Conservation (phyloP, 1,140 invertebrate genomes). For the Drosophila teissieri region DNA sequence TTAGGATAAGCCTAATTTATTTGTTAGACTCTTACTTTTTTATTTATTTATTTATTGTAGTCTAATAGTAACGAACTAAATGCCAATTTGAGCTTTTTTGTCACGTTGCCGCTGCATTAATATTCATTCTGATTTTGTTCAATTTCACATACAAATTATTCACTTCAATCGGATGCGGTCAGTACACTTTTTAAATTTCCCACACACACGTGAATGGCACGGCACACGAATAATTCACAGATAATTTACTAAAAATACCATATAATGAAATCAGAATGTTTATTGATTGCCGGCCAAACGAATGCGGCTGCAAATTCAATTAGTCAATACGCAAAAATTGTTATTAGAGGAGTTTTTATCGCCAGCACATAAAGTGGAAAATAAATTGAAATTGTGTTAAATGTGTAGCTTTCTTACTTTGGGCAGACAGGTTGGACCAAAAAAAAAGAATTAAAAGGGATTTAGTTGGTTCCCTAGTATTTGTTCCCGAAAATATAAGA, state of each 20-base stretch:
- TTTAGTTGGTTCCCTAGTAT: background rate
- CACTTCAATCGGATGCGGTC: conserved; percentile 26
- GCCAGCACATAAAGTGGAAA: conserved; percentile 28
- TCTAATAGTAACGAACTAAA: conserved; percentile 20
- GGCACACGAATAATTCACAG: background rate
- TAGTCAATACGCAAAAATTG: conserved; percentile 61
- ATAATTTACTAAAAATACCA: conserved; percentile 6
- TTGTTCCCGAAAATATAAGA: background rate
- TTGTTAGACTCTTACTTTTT: conserved; percentile 71
- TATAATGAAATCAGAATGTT: conserved; percentile 77
- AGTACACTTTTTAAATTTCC: conserved; percentile 37
- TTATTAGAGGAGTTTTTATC: conserved; percentile 55
- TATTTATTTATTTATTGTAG: conserved; percentile 71
- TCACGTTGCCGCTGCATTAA: conserved; percentile 39
- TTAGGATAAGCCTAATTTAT: conserved; percentile 53
- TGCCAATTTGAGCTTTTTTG: conserved; percentile 19
- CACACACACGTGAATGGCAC: conserved; percentile 1
- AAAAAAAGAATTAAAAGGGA: background rate
- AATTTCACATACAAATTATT: conserved; percentile 17
- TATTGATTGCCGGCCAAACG: conserved; percentile 53
- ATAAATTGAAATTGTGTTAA: conserved; percentile 55
- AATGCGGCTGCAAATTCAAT: conserved; percentile 36
- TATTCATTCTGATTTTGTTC: conserved; percentile 80
- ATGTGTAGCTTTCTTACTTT: background rate
- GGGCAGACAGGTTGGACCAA: background rate